A percentile compares a stretch with the other conserved stretches of the same genome.
Evolutionary conservation across 2,888 invertebrate genomes (phyloP).

Genomic region (Meta bourneti): DNA sequence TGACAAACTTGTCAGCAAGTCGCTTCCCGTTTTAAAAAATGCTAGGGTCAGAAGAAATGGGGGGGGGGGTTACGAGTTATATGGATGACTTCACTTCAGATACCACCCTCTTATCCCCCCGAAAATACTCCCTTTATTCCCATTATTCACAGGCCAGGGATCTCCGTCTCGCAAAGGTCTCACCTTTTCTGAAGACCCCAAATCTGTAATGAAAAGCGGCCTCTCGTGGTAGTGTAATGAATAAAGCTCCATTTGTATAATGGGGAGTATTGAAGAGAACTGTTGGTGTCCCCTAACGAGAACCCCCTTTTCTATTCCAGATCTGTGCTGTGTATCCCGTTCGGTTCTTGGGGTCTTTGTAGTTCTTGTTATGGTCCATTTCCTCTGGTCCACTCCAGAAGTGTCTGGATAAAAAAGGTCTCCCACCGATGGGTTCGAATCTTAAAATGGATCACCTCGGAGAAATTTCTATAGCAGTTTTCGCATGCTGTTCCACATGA

Average conservation of each 20-base stretch:
- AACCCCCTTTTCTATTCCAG: constrained; percentile 3
- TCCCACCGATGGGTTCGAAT: constrained; percentile 53
- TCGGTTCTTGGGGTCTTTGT: constrained; percentile 34
- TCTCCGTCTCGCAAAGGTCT: constrained; percentile 25
- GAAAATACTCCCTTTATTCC: constrained; percentile 48
- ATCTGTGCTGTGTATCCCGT: neutral
- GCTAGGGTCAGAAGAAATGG: neutral
- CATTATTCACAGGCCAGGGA: constrained; percentile 6
- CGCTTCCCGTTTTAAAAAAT: constrained; percentile 16
- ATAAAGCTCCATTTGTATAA: constrained; percentile 25
- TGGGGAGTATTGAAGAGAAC: constrained; percentile 11
- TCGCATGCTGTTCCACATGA: constrained; percentile 24
- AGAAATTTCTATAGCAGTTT: constrained; percentile 35
- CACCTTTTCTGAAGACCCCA: constrained; percentile 40
- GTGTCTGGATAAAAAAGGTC: constrained; percentile 28
- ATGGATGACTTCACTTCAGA: constrained; percentile 4
- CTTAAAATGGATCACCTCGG: constrained; percentile 39
- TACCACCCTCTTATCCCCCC: neutral
- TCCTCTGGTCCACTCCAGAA: constrained; percentile 68
- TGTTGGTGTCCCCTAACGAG: constrained; percentile 1
- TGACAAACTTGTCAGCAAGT: constrained; percentile 63
- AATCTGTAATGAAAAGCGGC: constrained; percentile 37
- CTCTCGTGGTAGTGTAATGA: constrained; percentile 50
- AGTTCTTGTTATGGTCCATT: constrained; percentile 70
- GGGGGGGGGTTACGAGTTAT: neutral